Percentiles rank a stretch among this genome's conserved stretches.
Evolutionary conservation across 92 coral and sea anemone genomes (phyloP).

Genomic region (Zoanthus gigantus): DNA sequence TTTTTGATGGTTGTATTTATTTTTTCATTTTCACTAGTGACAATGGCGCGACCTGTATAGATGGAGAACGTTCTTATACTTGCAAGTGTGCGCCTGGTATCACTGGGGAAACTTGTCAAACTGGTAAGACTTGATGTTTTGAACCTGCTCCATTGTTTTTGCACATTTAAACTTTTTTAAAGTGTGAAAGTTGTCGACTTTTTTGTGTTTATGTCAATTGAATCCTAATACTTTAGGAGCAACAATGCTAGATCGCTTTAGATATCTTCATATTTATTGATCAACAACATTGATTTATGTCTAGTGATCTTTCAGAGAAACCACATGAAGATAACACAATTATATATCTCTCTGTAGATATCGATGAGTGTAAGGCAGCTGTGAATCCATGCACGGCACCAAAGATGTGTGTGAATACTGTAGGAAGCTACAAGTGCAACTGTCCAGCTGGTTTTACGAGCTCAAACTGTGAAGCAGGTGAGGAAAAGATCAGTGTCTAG

Average conservation of each 20-base stretch:
- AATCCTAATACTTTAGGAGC: too few relatives aligned
- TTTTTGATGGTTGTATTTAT: background rate
- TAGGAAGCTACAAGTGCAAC: slow-evolving; percentile 17
- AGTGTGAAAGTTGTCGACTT: background rate
- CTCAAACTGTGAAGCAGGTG: slow-evolving; percentile 18
- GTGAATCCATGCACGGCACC: slow-evolving; percentile 6
- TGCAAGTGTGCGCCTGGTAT: slow-evolving; percentile 74
- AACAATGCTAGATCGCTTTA: too few relatives aligned
- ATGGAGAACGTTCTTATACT: slow-evolving; percentile 64
- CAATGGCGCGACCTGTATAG: slow-evolving; percentile 51
- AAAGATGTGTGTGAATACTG: slow-evolving; percentile 9
- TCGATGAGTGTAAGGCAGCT: slow-evolving; percentile 22
- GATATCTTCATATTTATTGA: too few relatives aligned
- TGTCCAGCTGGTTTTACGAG: slow-evolving; percentile 31
- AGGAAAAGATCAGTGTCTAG: background rate
- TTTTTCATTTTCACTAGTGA: slow-evolving; percentile 27
- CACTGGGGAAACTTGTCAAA: slow-evolving; percentile 64
- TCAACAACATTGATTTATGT: too few relatives aligned
- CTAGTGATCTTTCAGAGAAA: too few relatives aligned
- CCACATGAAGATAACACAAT: too few relatives aligned
- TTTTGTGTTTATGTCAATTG: too few relatives aligned
- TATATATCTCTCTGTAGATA: background rate
- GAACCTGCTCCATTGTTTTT: background rate
- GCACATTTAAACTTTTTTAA: background rate
- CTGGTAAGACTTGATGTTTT: slow-evolving; percentile 53